Percentiles rank a stretch among this genome's conserved stretches.
phyloP scores from a whole-genome alignment of 2,113 vertebrate genomes.

The Phycodurus eques region DNA sequence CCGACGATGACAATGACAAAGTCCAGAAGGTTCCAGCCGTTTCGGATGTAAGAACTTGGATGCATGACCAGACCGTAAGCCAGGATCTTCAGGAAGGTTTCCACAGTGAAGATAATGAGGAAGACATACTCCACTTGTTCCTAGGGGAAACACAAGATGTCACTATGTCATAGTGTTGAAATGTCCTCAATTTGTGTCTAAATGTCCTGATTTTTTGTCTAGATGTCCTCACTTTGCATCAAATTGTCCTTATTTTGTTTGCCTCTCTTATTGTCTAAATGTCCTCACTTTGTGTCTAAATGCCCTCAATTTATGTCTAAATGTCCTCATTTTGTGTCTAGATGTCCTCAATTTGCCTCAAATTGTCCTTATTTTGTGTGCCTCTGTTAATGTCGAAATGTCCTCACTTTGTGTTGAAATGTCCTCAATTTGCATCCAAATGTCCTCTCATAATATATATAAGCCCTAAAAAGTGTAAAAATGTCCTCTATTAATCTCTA shows the following conservation, averaged over 20 bases:
- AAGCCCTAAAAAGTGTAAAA: too few relatives aligned
- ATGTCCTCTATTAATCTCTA: too few relatives aligned
- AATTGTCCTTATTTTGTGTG: neutral
- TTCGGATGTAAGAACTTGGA: slow-evolving; percentile 91
- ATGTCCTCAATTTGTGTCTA: neutral
- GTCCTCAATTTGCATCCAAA: neutral
- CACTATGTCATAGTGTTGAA: neutral
- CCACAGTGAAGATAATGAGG: slow-evolving; percentile 91
- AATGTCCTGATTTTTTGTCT: neutral
- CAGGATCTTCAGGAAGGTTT: slow-evolving; percentile 90
- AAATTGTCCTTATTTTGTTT: neutral
- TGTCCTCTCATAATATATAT: too few relatives aligned
- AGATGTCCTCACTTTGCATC: neutral
- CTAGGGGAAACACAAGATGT: slow-evolving; percentile 51
- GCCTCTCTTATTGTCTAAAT: neutral
- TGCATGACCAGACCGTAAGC: slow-evolving; percentile 92
- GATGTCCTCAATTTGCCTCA: too few relatives aligned
- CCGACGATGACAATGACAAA: slow-evolving; percentile 92
- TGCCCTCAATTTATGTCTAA: neutral
- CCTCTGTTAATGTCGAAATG: neutral
- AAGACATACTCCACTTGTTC: slow-evolving; percentile 93
- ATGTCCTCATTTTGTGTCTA: too few relatives aligned
- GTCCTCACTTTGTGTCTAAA: neutral
- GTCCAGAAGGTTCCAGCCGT: slow-evolving; percentile 92
- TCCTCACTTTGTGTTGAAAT: neutral